Evolutionary conservation across 1,140 invertebrate genomes (phyloP).

Genomic region (Cyclina sinensis): DNA sequence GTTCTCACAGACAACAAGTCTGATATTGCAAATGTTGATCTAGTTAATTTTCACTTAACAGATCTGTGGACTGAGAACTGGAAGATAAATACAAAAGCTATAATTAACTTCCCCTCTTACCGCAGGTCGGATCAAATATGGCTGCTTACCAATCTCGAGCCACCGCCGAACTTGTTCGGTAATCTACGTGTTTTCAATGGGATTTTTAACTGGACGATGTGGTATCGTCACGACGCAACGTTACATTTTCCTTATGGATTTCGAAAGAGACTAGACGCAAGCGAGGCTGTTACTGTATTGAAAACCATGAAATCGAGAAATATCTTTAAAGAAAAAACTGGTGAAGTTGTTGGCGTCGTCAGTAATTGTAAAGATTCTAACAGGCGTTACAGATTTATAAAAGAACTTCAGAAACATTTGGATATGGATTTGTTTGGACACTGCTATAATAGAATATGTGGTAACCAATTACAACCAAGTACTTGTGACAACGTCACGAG

Average conservation of each 20-base stretch:
- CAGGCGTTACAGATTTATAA: slow-evolving; percentile 88
- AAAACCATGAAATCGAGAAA: slow-evolving; percentile 28
- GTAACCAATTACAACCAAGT: slow-evolving; percentile 63
- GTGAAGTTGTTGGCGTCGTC: slow-evolving; percentile 89
- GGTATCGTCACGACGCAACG: slow-evolving; percentile 77
- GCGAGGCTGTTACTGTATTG: not conserved
- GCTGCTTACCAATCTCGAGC: slow-evolving; percentile 78
- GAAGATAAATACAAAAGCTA: slow-evolving; percentile 30
- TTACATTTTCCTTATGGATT: slow-evolving; percentile 74
- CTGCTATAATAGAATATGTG: slow-evolving; percentile 82
- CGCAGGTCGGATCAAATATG: slow-evolving; percentile 74
- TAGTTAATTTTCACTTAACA: slow-evolving; percentile 78
- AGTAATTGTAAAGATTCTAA: slow-evolving; percentile 89
- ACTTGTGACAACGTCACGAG: slow-evolving; percentile 72
- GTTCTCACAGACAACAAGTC: slow-evolving; percentile 77
- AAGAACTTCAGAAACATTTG: slow-evolving; percentile 88
- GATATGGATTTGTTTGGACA: slow-evolving; percentile 90
- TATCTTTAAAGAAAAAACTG: slow-evolving; percentile 61
- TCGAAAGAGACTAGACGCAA: slow-evolving; percentile 27
- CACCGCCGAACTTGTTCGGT: slow-evolving; percentile 72
- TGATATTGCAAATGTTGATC: slow-evolving; percentile 74
- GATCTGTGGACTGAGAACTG: slow-evolving; percentile 67
- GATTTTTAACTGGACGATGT: slow-evolving; percentile 81
- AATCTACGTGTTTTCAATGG: slow-evolving; percentile 61
- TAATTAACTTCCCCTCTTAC: slow-evolving; percentile 67